Percentiles rank a stretch among this genome's conserved stretches.
Evolutionary conservation across 2,888 invertebrate genomes (phyloP).

Genomic region (Lamellibrachia satsuma): DNA sequence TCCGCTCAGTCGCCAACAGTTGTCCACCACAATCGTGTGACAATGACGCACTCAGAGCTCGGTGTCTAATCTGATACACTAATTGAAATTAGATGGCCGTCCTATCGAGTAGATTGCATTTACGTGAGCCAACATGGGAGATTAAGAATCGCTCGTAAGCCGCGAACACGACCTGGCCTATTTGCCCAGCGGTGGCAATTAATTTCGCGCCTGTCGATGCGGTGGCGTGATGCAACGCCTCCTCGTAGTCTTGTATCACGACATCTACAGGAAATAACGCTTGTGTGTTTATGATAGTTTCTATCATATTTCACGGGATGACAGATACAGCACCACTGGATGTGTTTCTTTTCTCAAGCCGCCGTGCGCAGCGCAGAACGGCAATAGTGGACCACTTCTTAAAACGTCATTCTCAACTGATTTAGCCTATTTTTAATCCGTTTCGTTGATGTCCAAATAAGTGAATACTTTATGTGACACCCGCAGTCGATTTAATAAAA

Average conservation of each 20-base stretch:
- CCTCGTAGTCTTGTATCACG: neutral
- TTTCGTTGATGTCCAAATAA: no score
- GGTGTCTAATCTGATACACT: neutral
- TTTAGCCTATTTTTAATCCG: no score
- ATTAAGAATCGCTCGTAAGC: neutral
- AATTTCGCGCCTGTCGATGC: neutral
- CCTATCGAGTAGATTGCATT: neutral
- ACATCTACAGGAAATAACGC: neutral
- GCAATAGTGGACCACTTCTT: no score
- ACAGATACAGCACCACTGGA: no score
- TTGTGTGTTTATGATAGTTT: neutral
- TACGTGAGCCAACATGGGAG: neutral
- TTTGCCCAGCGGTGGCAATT: neutral
- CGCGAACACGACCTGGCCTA: neutral
- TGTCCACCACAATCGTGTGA: neutral
- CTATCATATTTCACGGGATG: no score
- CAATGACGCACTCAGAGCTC: neutral
- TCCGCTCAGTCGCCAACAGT: neutral
- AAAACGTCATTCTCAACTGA: no score
- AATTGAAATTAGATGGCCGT: neutral
- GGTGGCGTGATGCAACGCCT: neutral
- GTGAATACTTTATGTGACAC: no score
- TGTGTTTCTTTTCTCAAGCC: no score
- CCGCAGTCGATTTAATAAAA: no score
- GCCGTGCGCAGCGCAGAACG: no score